phyloP scores from a whole-genome alignment of 2,888 invertebrate genomes.

The Nysson spinosus region DNA sequence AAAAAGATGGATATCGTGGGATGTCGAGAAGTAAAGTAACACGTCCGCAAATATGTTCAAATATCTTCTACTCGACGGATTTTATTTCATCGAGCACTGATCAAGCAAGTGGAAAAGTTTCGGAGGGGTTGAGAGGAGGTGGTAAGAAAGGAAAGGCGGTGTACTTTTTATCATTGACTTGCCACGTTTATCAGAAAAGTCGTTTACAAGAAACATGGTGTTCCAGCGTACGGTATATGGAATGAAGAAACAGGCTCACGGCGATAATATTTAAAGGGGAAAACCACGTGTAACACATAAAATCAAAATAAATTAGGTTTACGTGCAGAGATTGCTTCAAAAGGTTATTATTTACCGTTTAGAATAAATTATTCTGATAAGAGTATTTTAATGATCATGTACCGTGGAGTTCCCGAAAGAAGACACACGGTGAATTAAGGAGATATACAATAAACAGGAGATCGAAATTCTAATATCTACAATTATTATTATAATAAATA shows the following conservation, averaged over 20 bases:
- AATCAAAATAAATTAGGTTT: conserved; percentile 21
- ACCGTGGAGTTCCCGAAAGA: conserved; percentile 6
- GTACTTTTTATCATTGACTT: conserved; percentile 13
- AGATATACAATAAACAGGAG: no score
- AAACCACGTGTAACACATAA: conserved; percentile 15
- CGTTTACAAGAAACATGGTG: conserved; percentile 3
- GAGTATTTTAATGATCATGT: conserved; percentile 27
- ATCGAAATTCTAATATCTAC: no score
- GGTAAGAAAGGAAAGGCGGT: not conserved
- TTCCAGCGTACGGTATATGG: not conserved
- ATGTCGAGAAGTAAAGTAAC: not conserved
- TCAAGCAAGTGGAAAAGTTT: not conserved
- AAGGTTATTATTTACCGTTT: conserved; percentile 17
- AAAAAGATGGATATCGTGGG: not conserved
- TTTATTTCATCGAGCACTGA: not conserved
- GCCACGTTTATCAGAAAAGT: conserved; percentile 29
- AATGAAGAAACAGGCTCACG: conserved; percentile 2
- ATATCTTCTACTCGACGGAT: not conserved
- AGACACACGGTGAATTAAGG: no score
- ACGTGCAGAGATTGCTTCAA: conserved; percentile 7
- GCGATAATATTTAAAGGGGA: no score
- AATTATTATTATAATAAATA: no score
- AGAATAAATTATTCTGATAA: conserved; percentile 27
- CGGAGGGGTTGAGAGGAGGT: not conserved
- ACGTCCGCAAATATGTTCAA: not conserved